Evolutionary conservation across 2,113 vertebrate species (phyloP), one percentile per base, ranked within the genome.

Genomic region (Pseudonaja textilis): DNA sequence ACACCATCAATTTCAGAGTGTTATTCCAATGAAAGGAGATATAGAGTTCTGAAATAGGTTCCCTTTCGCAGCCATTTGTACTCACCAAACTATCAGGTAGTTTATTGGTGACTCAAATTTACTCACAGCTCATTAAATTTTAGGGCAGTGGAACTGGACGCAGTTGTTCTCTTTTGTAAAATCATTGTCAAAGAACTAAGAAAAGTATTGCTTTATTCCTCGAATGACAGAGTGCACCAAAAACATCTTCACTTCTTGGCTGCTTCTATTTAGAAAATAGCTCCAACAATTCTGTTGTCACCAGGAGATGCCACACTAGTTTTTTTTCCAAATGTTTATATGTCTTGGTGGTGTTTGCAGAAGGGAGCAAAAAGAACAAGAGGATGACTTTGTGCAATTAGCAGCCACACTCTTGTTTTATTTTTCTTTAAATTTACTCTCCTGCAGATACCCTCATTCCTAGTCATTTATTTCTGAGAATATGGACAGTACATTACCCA

Each of bases 81-180:
- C 45, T 86, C 56, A 86, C 88, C 85, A 93, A 61, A 34, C 74
- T 52, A 86, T 52, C 54, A 90, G 92, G 92, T 90, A 93, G 39
- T 93, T 93, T 93, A 87, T 90, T 50, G 89, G 74, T 54, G 92
- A 64, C 22, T 85, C 56, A 90, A 29, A 90, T 90, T 42, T 86
- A 59, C 50, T 93, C 89, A 93, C 64, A 87, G 64, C 87, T 91
- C 86, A 91, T 85, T 93, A 93, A 93, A 85, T 16, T 88, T 93
- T 61, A 89, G 52, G 4, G 56, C 64, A 54, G 47, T 89, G 9
- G 20, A 34, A 50, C 14, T 85, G 29, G 29, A 93, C 85, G 18
- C 88, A 47, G 39, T 61, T 57, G 23, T 23, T 91, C 52, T 57
- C 90, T 91, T 47, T 91, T 54, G 56, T 85, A 52, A 69, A 52